phyloP scores from a whole-genome alignment of 2,888 invertebrate genomes.

The Tuta absoluta region DNA sequence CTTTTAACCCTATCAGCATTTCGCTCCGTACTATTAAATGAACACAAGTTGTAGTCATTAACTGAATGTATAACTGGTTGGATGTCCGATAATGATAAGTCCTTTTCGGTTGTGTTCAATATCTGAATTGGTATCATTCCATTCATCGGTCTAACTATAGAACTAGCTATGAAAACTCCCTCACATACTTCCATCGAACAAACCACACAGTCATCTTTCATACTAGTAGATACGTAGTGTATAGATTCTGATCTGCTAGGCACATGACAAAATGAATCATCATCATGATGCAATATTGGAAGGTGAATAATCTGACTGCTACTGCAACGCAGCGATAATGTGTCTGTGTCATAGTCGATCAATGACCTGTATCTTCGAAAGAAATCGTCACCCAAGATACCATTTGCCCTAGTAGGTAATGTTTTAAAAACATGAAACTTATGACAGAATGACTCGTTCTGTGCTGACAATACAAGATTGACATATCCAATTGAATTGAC shows the following conservation, averaged over 20 bases:
- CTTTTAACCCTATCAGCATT: conserved; percentile 11
- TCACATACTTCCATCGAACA: conserved; percentile 5
- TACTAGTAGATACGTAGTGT: not conserved
- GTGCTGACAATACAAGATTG: not conserved
- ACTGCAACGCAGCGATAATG: conserved; percentile 18
- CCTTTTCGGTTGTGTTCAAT: conserved; percentile 9
- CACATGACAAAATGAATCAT: not conserved
- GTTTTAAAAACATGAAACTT: conserved; percentile 31
- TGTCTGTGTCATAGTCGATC: conserved; percentile 27
- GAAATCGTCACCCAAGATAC: conserved; percentile 33
- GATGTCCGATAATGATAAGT: not conserved
- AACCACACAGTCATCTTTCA: not conserved
- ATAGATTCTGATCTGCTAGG: conserved; percentile 9
- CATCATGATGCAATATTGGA: not conserved
- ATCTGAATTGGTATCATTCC: conserved; percentile 9
- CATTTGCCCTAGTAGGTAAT: conserved; percentile 28
- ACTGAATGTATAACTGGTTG: not conserved
- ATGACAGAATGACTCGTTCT: conserved; percentile 16
- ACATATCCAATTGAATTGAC: conserved; percentile 30
- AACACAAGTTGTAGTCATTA: conserved; percentile 24
- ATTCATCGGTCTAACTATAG: not conserved
- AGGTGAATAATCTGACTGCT: not conserved
- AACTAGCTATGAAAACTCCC: conserved; percentile 11
- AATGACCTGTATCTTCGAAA: conserved; percentile 24
- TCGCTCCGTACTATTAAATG: conserved; percentile 19